These are phyloP conservation scores for Erpornis zantholeuca DNA, from an alignment of 2,113 vertebrate species.

Conservation along the genomic window DNA sequence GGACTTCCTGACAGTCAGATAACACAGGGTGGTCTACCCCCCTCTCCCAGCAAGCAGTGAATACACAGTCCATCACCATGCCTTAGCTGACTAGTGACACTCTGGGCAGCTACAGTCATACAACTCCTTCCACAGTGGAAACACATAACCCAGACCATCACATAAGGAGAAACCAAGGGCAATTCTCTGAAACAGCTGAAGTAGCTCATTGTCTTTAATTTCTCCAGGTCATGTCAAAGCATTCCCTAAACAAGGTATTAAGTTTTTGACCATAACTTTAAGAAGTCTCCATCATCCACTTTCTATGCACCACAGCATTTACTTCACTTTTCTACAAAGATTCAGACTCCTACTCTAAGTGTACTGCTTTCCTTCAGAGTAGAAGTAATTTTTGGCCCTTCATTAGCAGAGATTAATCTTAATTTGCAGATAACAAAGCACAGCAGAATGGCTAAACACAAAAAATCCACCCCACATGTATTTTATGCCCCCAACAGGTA, in stretches of 20 bases:
- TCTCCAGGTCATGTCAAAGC: background rate
- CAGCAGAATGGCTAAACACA: background rate
- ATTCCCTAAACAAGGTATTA: background rate
- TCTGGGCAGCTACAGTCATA: background rate
- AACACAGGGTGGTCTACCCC: background rate
- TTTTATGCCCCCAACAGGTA: background rate
- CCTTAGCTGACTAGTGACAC: background rate
- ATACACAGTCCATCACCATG: background rate
- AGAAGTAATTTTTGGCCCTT: background rate
- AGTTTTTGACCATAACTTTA: background rate
- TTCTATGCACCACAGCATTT: background rate
- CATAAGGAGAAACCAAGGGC: background rate
- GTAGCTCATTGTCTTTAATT: background rate
- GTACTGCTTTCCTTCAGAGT: background rate
- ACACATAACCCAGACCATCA: background rate
- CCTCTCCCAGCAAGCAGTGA: background rate
- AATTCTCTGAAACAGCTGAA: background rate
- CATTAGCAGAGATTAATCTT: background rate
- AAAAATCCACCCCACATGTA: background rate
- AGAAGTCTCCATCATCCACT: background rate
- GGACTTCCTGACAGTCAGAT: background rate
- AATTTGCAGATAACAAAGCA: background rate
- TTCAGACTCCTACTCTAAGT: background rate
- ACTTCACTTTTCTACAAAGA: background rate
- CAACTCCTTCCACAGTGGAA: background rate